A percentile compares a stretch with the other conserved stretches of the same genome.
Conservation (phyloP, 2,113 vertebrate species). For the Thinocorus orbignyianus region DNA sequence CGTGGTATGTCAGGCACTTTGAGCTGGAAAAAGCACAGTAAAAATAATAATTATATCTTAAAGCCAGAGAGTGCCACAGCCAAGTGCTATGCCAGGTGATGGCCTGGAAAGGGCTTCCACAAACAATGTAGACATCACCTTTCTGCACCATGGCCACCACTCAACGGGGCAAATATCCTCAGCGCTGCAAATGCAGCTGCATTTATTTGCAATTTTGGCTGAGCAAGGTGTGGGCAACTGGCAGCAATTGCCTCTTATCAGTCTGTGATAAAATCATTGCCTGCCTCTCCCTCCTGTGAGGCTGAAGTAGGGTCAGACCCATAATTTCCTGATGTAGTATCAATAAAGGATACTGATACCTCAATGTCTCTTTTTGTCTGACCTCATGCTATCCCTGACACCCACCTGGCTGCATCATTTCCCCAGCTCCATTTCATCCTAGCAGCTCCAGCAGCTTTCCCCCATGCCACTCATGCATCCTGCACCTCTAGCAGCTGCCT, state of each 20-base stretch:
- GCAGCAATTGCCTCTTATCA: background rate
- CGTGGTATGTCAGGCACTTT: background rate
- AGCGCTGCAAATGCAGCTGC: background rate
- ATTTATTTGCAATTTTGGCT: background rate
- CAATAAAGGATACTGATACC: background rate
- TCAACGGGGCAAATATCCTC: background rate
- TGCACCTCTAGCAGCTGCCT: background rate
- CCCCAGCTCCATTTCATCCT: background rate
- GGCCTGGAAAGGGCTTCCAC: background rate
- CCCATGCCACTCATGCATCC: background rate
- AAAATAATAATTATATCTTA: background rate
- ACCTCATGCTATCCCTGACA: background rate
- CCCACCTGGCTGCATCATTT: background rate
- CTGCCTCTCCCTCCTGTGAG: background rate
- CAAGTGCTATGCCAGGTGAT: background rate
- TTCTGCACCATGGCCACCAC: background rate
- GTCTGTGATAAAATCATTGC: background rate
- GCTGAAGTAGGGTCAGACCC: background rate
- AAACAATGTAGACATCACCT: background rate
- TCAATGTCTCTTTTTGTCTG: background rate
- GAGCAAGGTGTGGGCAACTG: background rate
- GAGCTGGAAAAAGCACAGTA: background rate
- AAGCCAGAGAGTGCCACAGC: accelerated
- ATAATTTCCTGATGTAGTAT: background rate
- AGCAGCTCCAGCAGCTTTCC: background rate